A percentile compares a stretch with the other conserved stretches of the same genome.
Conservation (phyloP, 2,888 invertebrate genomes). For the Dromius quadrimaculatus region DNA sequence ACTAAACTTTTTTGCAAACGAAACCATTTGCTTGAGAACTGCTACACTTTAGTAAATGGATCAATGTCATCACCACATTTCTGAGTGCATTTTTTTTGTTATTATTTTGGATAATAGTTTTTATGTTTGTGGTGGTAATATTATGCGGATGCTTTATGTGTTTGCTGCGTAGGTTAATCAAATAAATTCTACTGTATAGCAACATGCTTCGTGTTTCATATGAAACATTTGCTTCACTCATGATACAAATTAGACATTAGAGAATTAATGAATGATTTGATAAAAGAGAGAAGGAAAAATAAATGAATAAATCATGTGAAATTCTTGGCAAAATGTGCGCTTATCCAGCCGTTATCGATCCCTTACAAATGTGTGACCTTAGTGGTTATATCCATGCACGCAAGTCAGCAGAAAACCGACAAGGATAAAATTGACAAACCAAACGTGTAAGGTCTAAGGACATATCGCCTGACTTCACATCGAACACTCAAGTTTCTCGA, state of each 20-base stretch:
- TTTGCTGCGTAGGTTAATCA: no score
- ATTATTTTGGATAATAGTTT: no score
- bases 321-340: no score
- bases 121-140: no score
- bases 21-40: slow-evolving; percentile 36
- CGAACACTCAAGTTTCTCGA: slow-evolving; percentile 12
- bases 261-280: no score
- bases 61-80: slow-evolving; percentile 23
- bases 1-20: slow-evolving; percentile 29
- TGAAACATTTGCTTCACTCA: no score
- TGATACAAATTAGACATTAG: no score
- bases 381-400: slow-evolving; percentile 32
- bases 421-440: slow-evolving; percentile 19
- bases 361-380: slow-evolving; percentile 23
- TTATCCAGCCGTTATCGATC: slow-evolving; percentile 28
- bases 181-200: no score
- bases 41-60: slow-evolving; percentile 35
- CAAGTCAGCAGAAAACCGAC: slow-evolving; percentile 30
- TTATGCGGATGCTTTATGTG: no score
- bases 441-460: slow-evolving; percentile 31
- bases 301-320: no score
- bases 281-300: no score
- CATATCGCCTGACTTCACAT: slow-evolving; percentile 14
- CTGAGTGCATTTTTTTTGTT: neutral
- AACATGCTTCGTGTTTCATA: no score